Evolutionary conservation across 2,888 invertebrate genomes (phyloP).

Genomic region (Laspeyria flexula): DNA sequence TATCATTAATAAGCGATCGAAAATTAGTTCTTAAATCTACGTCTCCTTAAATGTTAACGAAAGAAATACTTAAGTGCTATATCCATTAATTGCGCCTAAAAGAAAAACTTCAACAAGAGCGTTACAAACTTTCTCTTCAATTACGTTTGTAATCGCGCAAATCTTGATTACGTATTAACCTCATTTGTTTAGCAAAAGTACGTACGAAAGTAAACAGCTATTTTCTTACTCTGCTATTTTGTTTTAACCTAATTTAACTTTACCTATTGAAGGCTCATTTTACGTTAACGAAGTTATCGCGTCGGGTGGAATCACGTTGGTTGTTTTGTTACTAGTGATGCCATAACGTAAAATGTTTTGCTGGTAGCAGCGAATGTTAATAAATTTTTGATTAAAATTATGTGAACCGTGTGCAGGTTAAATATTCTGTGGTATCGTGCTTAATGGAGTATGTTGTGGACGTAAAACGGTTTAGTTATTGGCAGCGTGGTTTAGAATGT

Average conservation of each 20-base stretch:
- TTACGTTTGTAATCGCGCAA: slow-evolving; percentile 37
- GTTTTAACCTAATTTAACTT: slow-evolving; percentile 81
- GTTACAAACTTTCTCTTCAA: slow-evolving; percentile 23
- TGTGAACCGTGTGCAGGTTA: slow-evolving; percentile 19
- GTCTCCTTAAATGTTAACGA: background rate
- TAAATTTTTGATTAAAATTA: slow-evolving; percentile 45
- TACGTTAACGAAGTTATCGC: slow-evolving; percentile 73
- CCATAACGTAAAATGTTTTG: slow-evolving; percentile 37
- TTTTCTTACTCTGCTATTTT: slow-evolving; percentile 66
- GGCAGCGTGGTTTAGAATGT: background rate
- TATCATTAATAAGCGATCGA: too few relatives aligned
- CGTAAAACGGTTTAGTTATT: slow-evolving; percentile 27
- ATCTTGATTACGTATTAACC: slow-evolving; percentile 45
- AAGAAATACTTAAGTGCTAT: background rate
- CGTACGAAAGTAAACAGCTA: slow-evolving; percentile 56
- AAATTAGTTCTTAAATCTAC: too few relatives aligned
- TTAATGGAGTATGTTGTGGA: slow-evolving; percentile 22
- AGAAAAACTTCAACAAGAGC: slow-evolving; percentile 23
- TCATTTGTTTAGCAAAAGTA: slow-evolving; percentile 49
- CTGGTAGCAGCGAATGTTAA: slow-evolving; percentile 40
- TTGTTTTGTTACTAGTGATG: slow-evolving; percentile 49
- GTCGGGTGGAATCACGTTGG: slow-evolving; percentile 54
- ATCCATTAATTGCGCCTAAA: background rate
- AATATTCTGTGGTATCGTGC: slow-evolving; percentile 23
- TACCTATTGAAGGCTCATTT: slow-evolving; percentile 76